Evolutionary conservation across 2,113 vertebrate genomes (phyloP).

Genomic region (Tapirus terrestris): DNA sequence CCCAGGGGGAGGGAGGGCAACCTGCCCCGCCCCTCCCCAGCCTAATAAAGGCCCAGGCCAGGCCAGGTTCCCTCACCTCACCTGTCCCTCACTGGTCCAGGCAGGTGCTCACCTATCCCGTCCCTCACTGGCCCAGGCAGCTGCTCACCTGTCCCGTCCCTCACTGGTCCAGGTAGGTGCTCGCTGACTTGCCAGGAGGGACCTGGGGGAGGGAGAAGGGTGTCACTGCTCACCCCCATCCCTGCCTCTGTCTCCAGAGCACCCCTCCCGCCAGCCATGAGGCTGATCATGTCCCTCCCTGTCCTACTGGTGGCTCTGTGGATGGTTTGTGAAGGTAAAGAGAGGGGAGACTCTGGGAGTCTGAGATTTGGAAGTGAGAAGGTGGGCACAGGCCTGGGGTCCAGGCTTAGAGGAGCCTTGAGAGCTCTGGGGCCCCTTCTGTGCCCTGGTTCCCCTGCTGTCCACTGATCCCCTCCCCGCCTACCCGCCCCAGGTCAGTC

Average conservation of each 20-base stretch:
- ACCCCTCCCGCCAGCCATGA: neutral
- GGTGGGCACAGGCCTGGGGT: neutral
- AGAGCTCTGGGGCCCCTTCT: neutral
- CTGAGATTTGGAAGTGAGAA: neutral
- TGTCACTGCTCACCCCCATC: neutral
- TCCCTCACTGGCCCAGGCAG: too few relatives aligned
- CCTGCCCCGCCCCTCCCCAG: neutral
- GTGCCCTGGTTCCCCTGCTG: neutral
- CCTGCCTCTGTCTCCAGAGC: neutral
- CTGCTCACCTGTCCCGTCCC: too few relatives aligned
- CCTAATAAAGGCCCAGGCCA: neutral
- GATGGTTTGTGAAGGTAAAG: conserved; percentile 59
- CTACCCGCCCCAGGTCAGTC: too few relatives aligned
- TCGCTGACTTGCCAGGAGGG: neutral
- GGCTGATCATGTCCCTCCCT: conserved; percentile 19
- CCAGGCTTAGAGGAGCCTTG: neutral
- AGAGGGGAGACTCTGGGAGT: neutral
- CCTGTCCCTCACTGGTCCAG: too few relatives aligned
- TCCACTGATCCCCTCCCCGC: neutral
- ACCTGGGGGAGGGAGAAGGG: neutral
- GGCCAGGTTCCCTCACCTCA: too few relatives aligned
- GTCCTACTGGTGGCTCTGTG: conserved; percentile 43
- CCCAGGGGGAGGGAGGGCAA: neutral
- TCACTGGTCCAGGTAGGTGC: too few relatives aligned
- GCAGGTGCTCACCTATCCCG: too few relatives aligned